Evolutionary conservation across 2,888 invertebrate species (phyloP).

Genomic region (Ophioninae sp.): DNA sequence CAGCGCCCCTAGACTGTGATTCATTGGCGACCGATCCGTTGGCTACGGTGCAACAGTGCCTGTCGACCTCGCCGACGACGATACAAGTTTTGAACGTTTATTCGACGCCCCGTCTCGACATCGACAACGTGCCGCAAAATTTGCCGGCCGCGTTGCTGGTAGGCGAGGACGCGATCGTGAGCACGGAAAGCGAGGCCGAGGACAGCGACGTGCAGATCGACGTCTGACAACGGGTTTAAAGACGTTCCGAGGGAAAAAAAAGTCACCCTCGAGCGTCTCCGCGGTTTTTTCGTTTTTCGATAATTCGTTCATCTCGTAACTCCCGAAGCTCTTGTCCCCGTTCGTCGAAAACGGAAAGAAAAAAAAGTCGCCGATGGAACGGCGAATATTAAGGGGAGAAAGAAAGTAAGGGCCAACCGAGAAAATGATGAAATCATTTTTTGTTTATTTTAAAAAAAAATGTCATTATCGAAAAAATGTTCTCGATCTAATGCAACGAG

Average conservation of each 20-base stretch:
- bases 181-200: slow-evolving; percentile 80
- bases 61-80: slow-evolving; percentile 78
- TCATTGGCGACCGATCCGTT: slow-evolving; percentile 74
- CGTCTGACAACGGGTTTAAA: slow-evolving; percentile 77
- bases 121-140: slow-evolving; percentile 80
- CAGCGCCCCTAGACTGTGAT: slow-evolving; percentile 78
- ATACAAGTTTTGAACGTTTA: slow-evolving; percentile 81
- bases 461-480: no score
- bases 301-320: not conserved
- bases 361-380: not conserved
- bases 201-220: slow-evolving; percentile 81
- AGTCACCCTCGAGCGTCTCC: not conserved
- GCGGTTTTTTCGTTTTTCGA: not conserved
- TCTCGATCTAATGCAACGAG: no score
- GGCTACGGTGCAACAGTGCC: slow-evolving; percentile 77
- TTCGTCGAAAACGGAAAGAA: not conserved
- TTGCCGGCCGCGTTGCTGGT: slow-evolving; percentile 80
- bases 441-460: not conserved
- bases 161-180: slow-evolving; percentile 80
- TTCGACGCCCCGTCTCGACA: slow-evolving; percentile 78
- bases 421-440: not conserved
- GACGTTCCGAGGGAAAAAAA: slow-evolving; percentile 33
- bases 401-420: not conserved
- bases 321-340: not conserved
- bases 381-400: not conserved